Evolutionary conservation across 2,113 vertebrate species (phyloP), one percentile per base, ranked within the genome.

Genomic region (Dascyllus trimaculatus): DNA sequence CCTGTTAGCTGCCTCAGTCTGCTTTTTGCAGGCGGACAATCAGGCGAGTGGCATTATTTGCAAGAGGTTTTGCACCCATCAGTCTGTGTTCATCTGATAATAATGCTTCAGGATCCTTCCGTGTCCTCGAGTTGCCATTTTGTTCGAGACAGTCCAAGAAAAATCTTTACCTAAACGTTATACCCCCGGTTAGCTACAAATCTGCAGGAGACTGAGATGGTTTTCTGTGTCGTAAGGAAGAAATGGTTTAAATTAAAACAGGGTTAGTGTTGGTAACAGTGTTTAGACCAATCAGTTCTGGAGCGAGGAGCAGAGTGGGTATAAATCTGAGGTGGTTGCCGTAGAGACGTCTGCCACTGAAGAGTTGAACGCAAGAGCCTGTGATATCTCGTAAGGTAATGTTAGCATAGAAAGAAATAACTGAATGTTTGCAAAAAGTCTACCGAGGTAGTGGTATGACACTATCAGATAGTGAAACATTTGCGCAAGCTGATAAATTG

Each of bases 301-400:
- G 57, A 59, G 83, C 46, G 78, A 65, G 52, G 51, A 72, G 76
- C 63, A 73, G 40, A 58, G 60, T 35, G 75, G 57, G 70, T 94
- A 94, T 95, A 95, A 93, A 93, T 92, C 13, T 52, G 72, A 84
- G 80, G 73, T 78, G 46, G 89, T 90, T 85, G 69, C 80, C 75
- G 25, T 82, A 71, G 81, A 77, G 72, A 83, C 87, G 80, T 61
- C 81, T 62, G 88, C 81, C 78, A 65, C 85, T 60, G 86, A 89
- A 73, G 85, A 85, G 76, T 61, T 69, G 71, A 85, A 56, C 54
- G 57, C 84, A 70, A 53, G 53, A 82, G 14, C 66, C 67, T 9
- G 66, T 65, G 64, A 43, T 62, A 43, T 25, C 78, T 24, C 17
- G 22, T 5, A 82, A 85, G 88, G 83, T 91, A 81, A 80, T 11